Base-by-base conservation (phyloP, 2,113 vertebrate genomes). In the Urocitellus parryii region DNA sequence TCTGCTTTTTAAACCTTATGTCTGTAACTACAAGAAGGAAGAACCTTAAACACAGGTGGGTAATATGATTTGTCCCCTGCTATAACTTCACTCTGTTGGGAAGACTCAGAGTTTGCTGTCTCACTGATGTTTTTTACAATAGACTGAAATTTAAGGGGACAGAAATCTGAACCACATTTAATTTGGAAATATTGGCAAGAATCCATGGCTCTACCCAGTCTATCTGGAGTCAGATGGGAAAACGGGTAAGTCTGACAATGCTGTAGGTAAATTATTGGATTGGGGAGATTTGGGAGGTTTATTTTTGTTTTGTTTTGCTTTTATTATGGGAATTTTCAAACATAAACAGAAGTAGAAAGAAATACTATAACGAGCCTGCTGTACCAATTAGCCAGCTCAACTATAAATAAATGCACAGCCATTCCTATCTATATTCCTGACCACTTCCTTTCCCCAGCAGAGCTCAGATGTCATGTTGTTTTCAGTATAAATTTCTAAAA, bases 401-500 rank as follows among this genome's bases (percentile, higher is more conserved):
- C 61, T 72, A 39, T 58, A 88, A 76, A 48, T 56, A 91, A 76
- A 89, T 37, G 51, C 45, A 34, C 4, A 70, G 17, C 61, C 32
- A 18, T 20, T 65, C 37, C 8, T 48, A 80, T 2, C 65, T 70
- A 32, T 48, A 88, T 24, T 61, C 68, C 90, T 90, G 77, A 92
- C n/a, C 12, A 51, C 79, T 67, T 84, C 37, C 70, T 79, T 18
- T 88, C 65, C 25, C 42, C 42, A 42, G 51, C 4, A 53, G 77
- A 78, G 16, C 39, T 32, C 22, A 39, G 53, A 58, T 10, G 79
- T 37, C 1, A 2, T n/a, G 32, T 7, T 37, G 58, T 22, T 12
- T 42, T 73, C 29, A 58, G 42, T 42, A 42, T 18, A 16, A 25
- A 79, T 48, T 95, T 88, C 89, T 79, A 84, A 92, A 94, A 89